These are phyloP conservation scores for Ptychochromis oligacanthus DNA, from an alignment of 2,113 vertebrate genomes.

Conservation along the genomic window DNA sequence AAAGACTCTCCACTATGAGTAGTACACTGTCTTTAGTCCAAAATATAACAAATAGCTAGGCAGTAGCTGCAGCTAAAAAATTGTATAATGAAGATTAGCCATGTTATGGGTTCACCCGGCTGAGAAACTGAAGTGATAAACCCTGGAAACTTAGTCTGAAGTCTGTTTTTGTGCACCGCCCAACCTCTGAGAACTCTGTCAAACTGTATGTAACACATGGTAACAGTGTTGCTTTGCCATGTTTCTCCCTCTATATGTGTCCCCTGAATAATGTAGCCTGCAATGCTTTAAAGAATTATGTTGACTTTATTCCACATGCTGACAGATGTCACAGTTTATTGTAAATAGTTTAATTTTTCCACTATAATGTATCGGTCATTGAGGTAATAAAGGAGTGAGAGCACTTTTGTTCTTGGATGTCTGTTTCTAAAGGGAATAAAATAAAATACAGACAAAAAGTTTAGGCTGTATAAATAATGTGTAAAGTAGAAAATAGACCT, in stretches of 20 bases:
- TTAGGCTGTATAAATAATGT: neutral
- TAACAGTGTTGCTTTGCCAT: conserved; percentile 17
- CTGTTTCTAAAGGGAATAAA: neutral
- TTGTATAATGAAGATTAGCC: neutral
- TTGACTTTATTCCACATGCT: conserved; percentile 61
- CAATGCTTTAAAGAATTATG: conserved; percentile 66
- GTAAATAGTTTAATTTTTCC: conserved; percentile 76
- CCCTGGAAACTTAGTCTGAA: conserved; percentile 8
- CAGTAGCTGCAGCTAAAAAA: conserved; percentile 38
- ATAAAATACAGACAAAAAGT: neutral
- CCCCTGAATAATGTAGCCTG: conserved; percentile 59
- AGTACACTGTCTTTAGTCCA: conserved; percentile 9
- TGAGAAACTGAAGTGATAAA: conserved; percentile 8
- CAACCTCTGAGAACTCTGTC: neutral
- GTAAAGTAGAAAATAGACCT: neutral
- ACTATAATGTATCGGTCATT: conserved; percentile 65
- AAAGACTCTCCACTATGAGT: conserved; percentile 12
- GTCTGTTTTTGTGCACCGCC: conserved; percentile 10
- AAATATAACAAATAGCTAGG: conserved; percentile 29
- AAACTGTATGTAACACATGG: neutral
- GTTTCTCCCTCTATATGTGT: conserved; percentile 40
- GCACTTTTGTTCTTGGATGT: conserved; percentile 8
- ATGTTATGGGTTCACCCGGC: neutral
- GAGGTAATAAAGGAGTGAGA: conserved; percentile 75
- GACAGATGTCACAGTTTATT: conserved; percentile 63